Conservation (phyloP, 2,113 vertebrate species). For the Setophaga coronata region DNA sequence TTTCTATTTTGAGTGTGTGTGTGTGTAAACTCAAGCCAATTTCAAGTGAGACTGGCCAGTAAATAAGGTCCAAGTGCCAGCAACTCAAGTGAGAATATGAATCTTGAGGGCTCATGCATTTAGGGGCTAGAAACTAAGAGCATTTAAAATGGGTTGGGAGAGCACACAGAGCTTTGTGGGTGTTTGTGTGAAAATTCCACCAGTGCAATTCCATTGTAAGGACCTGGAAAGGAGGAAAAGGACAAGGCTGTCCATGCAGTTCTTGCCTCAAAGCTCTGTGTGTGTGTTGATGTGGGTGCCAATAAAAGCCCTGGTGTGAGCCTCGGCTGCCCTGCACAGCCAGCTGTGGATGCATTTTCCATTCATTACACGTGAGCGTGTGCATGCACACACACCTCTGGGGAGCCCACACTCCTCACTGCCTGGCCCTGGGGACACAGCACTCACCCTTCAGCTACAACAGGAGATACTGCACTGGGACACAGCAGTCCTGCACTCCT, state of each 20-base stretch:
- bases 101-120: rapidly evolving
- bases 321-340: neutral
- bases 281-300: neutral
- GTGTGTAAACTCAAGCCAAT: neutral
- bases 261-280: neutral
- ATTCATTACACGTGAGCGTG: rapidly evolving
- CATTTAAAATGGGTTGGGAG: neutral
- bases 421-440: neutral
- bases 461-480: neutral
- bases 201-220: neutral
- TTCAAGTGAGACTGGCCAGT: neutral
- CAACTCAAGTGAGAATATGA: neutral
- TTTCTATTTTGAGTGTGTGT: neutral
- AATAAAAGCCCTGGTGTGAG: neutral
- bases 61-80: neutral
- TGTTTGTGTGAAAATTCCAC: neutral
- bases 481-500: neutral
- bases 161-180: rapidly evolving
- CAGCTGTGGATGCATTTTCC: neutral
- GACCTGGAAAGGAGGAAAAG: neutral
- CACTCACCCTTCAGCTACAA: rapidly evolving
- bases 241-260: rapidly evolving
- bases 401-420: rapidly evolving
- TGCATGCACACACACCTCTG: neutral
- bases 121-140: neutral